phyloP scores from a whole-genome alignment of 2,113 vertebrate genomes.

The Columba livia region DNA sequence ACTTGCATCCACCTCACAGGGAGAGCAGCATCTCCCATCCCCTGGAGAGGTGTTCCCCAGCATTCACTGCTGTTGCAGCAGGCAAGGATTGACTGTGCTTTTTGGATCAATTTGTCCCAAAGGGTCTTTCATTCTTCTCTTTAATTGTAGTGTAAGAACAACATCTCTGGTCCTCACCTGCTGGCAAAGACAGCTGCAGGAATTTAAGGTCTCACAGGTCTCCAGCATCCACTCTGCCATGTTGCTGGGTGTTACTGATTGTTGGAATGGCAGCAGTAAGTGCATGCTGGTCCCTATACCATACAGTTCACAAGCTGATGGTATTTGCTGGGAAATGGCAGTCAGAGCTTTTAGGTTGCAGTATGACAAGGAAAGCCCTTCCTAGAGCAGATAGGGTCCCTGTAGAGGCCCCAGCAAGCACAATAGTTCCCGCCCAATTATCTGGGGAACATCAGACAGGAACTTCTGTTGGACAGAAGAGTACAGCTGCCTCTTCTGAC shows the following conservation, averaged over 20 bases:
- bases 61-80: neutral
- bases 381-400: neutral
- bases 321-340: neutral
- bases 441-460: neutral
- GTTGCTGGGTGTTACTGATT: neutral
- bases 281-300: neutral
- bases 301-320: neutral
- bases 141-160: neutral
- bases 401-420: neutral
- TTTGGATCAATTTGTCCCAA: neutral
- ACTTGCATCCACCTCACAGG: neutral
- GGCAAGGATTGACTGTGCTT: rapidly evolving
- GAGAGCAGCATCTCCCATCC: neutral
- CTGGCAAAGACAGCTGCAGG: neutral
- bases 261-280: neutral
- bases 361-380: neutral
- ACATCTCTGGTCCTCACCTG: neutral
- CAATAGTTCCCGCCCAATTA: neutral
- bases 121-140: neutral
- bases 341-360: neutral
- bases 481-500: neutral
- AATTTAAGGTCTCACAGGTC: neutral
- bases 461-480: neutral
- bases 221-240: neutral
- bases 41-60: neutral